Base-by-base conservation (phyloP, 2,888 invertebrate genomes). In the Prosopocoilus inquinatus region DNA sequence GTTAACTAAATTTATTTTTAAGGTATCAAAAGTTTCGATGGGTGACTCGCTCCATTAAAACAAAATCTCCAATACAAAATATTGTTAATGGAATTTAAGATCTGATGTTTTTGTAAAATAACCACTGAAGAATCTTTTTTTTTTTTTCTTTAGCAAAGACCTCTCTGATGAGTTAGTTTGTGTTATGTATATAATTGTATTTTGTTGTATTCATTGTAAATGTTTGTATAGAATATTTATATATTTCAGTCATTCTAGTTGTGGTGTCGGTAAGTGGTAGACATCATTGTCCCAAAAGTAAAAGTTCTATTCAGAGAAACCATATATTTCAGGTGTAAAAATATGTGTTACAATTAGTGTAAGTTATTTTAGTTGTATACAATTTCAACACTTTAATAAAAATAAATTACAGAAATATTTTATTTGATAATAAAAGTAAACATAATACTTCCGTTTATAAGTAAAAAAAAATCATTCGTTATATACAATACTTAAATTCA, bases 1-100 rank as follows among this genome's bases (percentile, higher is more conserved):
- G 7, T 9, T 35, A 3, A 28, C 47, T 35, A 28, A 43, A 48
- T 47, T 53, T 49, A 35, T 46, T 55, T 61, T 58, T 28, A 48
- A 66, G 64, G 64, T 66, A 13, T 66, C 66, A 1, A 67, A 67
- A 64, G 65, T 65, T 9, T 53, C 57, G 8, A 67, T 66, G 64
- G 65, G 64, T n/a, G 59, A 64, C 41, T 28, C 20, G 5, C 3
- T 28, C 20, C 20, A 28, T 28, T 28, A 28, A 28, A 28, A 4
- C 20, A 28, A 5, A 28, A 28, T 28, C 20, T 28, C 7, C 20
- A 3, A 28, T 28, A 28, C 20, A 28, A 28, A 28, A 5, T 28
- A 28, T 28, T 5, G 20, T 28, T 28, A 28, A 28, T 28, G 20
- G 20, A 41, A 16, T 41, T 41, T 11, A 13, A 46, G 33, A n/a